Evolutionary conservation across 2,113 vertebrate species (phyloP).

Genomic region (Ariopsis seemanni): DNA sequence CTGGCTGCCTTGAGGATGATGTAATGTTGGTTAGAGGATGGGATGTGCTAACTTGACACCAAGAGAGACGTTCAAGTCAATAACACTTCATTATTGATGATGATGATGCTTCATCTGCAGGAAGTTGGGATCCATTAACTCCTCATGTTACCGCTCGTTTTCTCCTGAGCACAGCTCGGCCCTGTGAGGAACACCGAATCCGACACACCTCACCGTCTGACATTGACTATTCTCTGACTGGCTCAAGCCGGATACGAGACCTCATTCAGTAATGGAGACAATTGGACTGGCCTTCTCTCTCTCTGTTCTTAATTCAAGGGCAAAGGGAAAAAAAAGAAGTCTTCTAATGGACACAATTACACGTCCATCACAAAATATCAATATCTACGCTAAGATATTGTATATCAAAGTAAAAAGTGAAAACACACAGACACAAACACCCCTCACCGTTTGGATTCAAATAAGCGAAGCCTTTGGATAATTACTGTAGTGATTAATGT

Average conservation of each 20-base stretch:
- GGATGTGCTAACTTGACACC: conserved; percentile 9
- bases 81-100: conserved; percentile 77
- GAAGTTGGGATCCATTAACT: conserved; percentile 68
- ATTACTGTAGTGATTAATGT: too few relatives aligned
- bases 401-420: neutral
- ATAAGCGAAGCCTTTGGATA: too few relatives aligned
- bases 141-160: conserved; percentile 59
- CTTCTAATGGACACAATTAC: neutral
- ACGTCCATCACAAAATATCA: neutral
- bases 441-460: too few relatives aligned
- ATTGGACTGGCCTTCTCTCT: neutral
- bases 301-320: conserved; percentile 10
- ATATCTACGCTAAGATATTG: neutral
- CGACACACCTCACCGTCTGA: conserved; percentile 14
- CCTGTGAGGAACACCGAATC: conserved; percentile 26
- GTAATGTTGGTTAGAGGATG: conserved; percentile 6
- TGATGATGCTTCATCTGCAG: conserved; percentile 63
- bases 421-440: too few relatives aligned
- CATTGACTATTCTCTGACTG: conserved; percentile 30
- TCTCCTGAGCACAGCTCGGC: conserved; percentile 43
- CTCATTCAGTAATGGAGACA: conserved; percentile 18
- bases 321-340: neutral
- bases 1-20: conserved; percentile 10
- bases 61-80: conserved; percentile 52
- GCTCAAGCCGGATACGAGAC: conserved; percentile 17